Evolutionary conservation across 2,113 vertebrate genomes (phyloP).

Genomic region (Sturnira hondurensis): DNA sequence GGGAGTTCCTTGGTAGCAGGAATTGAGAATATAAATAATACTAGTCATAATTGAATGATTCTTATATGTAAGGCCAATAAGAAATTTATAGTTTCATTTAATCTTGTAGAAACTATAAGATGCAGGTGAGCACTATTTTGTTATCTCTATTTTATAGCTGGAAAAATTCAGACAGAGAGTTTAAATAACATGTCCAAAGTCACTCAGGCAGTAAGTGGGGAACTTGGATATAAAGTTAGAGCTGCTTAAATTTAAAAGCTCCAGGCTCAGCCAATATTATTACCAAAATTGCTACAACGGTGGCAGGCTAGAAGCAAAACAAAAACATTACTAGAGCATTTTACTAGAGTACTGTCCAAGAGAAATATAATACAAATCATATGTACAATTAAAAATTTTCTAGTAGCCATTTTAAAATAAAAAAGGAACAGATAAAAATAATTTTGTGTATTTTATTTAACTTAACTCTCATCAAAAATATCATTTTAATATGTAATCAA

Average conservation of each 20-base stretch:
- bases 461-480: neutral
- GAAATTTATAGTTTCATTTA: neutral
- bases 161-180: neutral
- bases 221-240: neutral
- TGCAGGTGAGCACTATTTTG: neutral
- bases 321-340: neutral
- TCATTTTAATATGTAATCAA: neutral
- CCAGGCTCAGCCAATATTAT: neutral
- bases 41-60: neutral
- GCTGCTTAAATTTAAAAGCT: neutral
- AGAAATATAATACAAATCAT: neutral
- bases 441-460: neutral
- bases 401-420: neutral
- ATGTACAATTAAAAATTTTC: neutral
- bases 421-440: neutral
- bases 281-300: neutral
- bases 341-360: neutral
- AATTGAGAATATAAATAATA: neutral
- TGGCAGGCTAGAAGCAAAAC: neutral
- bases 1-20: neutral
- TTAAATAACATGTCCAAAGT: neutral
- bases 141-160: neutral
- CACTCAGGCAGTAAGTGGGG: neutral
- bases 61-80: neutral
- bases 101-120: neutral